Percentiles rank a stretch among this genome's conserved stretches.
These are phyloP conservation scores for Oreochromis spilurus DNA, from an alignment of 2,113 vertebrate genomes.

Conservation along the genomic window DNA sequence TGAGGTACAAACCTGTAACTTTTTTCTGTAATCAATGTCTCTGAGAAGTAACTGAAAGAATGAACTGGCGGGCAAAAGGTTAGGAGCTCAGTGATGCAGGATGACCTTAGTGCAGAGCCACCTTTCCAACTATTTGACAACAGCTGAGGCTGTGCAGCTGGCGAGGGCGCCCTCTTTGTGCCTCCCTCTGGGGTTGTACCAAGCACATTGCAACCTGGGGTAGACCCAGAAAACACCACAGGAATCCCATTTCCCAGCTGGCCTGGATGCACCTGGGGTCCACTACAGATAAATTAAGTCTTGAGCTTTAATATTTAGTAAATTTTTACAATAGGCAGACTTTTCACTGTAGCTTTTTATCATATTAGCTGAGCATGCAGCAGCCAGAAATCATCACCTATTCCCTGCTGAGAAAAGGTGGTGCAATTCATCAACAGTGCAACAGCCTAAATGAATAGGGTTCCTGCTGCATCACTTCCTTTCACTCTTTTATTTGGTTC, in stretches of 20 bases:
- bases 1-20: background rate
- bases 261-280: background rate
- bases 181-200: background rate
- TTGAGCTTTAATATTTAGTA: background rate
- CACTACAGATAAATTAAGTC: background rate
- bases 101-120: background rate
- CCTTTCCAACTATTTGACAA: background rate
- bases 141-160: conserved; percentile 21
- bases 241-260: conserved; percentile 9
- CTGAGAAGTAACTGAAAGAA: background rate
- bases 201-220: background rate
- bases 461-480: background rate
- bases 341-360: background rate
- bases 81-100: background rate
- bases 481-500: background rate
- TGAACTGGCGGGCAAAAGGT: background rate
- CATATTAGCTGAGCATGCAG: background rate
- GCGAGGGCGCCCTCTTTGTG: background rate
- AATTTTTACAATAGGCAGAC: accelerated
- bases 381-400: background rate
- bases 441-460: background rate
- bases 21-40: background rate
- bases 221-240: background rate
- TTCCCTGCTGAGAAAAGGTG: background rate
- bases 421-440: background rate